A percentile compares a stretch with the other conserved stretches of the same genome.
These are phyloP conservation scores for Beaufortia kweichowensis DNA, from an alignment of 2,113 vertebrate species.

Conservation along the genomic window DNA sequence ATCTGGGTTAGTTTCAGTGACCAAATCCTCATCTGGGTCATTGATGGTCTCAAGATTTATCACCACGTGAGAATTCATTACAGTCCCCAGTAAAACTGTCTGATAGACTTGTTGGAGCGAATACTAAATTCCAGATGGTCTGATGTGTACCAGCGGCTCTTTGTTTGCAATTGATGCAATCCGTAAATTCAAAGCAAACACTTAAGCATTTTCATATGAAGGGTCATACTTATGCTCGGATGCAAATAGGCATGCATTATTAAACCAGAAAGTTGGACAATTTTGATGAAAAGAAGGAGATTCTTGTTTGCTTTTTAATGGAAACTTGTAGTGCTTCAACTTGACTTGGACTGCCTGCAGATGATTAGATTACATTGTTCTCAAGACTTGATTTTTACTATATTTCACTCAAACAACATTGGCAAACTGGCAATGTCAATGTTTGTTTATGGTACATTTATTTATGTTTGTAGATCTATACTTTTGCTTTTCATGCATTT, in stretches of 20 bases:
- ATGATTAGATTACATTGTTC: background rate
- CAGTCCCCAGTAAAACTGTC: background rate
- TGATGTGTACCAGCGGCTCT: background rate
- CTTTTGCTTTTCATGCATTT: no score
- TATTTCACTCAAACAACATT: background rate
- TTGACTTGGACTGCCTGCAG: background rate
- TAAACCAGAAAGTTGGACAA: background rate
- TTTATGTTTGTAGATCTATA: no score
- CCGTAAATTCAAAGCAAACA: slow-evolving; percentile 1
- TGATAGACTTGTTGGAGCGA: slow-evolving; percentile 5
- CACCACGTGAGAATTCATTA: background rate
- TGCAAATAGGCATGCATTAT: slow-evolving; percentile 19
- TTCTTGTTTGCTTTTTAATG: background rate
- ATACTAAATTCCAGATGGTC: slow-evolving; percentile 12
- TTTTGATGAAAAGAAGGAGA: background rate
- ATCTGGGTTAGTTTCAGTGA: slow-evolving; percentile 19
- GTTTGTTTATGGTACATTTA: no score
- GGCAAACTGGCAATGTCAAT: no score
- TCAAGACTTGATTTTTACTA: background rate
- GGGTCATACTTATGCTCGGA: background rate
- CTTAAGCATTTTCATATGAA: slow-evolving; percentile 2
- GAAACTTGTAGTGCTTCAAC: background rate
- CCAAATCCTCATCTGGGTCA: slow-evolving; percentile 17
- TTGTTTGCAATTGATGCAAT: background rate
- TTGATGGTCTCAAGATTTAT: background rate